Evolutionary conservation across 2,797 vertebrate genomes (phyloP).

Genomic region (Malurus splendens): DNA sequence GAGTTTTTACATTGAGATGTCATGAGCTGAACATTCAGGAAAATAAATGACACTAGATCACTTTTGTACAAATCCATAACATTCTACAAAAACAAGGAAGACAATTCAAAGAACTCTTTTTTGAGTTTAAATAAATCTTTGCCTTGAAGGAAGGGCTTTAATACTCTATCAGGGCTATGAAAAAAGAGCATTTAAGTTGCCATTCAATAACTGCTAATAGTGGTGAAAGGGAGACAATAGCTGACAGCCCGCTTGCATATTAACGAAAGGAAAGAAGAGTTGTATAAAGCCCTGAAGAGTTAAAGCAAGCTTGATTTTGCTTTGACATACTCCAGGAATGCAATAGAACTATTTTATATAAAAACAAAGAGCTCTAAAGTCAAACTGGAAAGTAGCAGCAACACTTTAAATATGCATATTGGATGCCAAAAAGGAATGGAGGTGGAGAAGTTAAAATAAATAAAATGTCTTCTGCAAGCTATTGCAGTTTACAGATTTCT

Average conservation of each 20-base stretch:
- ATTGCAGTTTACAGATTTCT: neutral
- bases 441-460: slow-evolving; percentile 28
- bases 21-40: neutral
- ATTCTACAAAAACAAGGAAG: neutral
- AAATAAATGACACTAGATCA: neutral
- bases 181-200: neutral
- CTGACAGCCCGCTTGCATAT: neutral
- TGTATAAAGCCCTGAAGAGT: neutral
- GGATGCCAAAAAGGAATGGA: slow-evolving; percentile 23
- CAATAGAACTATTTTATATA: neutral
- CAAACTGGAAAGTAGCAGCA: slow-evolving; percentile 11
- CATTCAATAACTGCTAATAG: neutral
- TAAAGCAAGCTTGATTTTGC: neutral
- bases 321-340: neutral
- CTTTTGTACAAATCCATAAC: neutral
- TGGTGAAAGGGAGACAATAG: neutral
- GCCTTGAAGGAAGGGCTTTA: neutral
- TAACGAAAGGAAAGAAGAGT: neutral
- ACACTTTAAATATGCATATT: neutral
- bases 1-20: neutral
- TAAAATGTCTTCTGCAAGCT: slow-evolving; percentile 4
- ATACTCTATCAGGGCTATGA: no score
- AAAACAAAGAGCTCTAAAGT: neutral
- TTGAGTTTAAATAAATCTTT: neutral
- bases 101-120: neutral